Conservation (phyloP, 2,797 vertebrate species). For the Rhincodon typus region DNA sequence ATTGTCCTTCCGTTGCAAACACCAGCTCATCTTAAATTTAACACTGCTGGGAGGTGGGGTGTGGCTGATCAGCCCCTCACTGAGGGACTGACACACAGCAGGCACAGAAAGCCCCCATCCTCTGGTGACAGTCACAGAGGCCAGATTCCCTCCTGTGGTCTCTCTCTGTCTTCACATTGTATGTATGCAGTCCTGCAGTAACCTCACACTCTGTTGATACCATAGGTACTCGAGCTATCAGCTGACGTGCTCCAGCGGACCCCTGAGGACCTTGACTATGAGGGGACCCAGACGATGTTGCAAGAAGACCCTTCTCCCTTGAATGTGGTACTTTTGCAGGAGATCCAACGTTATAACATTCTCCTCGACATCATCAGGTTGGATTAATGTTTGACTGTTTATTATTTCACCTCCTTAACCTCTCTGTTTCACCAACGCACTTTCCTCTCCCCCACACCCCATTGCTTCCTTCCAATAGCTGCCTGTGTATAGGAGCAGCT, state of each 20-base stretch:
- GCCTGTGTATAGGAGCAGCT: too few relatives aligned
- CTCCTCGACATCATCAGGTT: slow-evolving; percentile 69
- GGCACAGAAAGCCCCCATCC: too few relatives aligned
- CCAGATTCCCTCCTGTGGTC: neutral
- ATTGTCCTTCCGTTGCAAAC: too few relatives aligned
- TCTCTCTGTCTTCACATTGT: too few relatives aligned
- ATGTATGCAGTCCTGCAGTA: neutral
- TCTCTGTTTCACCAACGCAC: neutral
- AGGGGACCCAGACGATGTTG: slow-evolving; percentile 57
- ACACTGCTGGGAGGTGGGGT: too few relatives aligned
- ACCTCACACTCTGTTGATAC: neutral
- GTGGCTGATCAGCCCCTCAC: too few relatives aligned
- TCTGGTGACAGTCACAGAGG: neutral
- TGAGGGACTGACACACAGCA: too few relatives aligned
- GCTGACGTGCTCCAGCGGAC: slow-evolving; percentile 66
- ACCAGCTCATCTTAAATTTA: too few relatives aligned
- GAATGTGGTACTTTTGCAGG: slow-evolving; percentile 76
- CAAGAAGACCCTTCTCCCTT: slow-evolving; percentile 66
- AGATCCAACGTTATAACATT: slow-evolving; percentile 80
- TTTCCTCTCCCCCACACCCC: neutral
- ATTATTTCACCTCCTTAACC: neutral
- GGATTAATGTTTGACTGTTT: neutral
- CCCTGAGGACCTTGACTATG: slow-evolving; percentile 64
- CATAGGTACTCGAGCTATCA: slow-evolving; percentile 71
- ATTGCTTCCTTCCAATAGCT: too few relatives aligned